Base-by-base conservation (phyloP, 1,140 invertebrate genomes). In the Pogonognathellus flavescens region DNA sequence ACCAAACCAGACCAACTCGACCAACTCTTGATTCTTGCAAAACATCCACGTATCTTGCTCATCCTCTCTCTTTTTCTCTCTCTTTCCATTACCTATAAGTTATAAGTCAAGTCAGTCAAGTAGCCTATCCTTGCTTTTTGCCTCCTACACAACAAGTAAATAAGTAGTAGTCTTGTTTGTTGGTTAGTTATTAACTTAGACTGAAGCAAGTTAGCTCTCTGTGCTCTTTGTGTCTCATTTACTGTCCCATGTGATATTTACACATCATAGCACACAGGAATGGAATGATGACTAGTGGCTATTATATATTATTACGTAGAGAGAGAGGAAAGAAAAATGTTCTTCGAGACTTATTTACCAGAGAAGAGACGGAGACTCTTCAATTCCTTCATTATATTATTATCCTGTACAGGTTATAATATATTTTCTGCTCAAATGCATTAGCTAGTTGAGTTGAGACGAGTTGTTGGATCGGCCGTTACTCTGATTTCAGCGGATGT, bases 401-500 rank as follows among this genome's bases (percentile, higher is more conserved):
- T 8, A 25, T 41, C 16, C 0, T 16, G 16, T 50, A 50, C 31
- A 76, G 22, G 22, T 25, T 22, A 66, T 59, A 59, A 25, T 66
- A 25, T 20, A 66, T 66, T 66, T 66, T 20, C 22, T 66, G 62
- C 25, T 66, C 20, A 66, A 25, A 66, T 66, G 62, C 31, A 41
- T 25, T 66, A 66, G 62, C 22, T 66, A 66, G 62, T 41, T 25
- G 62, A 66, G 62, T 66, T 80, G 62, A 66, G 62, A 66, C 62
- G 55, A 59, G 14, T 52, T 10, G 80, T 53, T 82, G 57, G 59
- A 82, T 82, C 81, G 81, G 81, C 81, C 81, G 81, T 82, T 82
- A 82, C 81, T 82, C 81, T 82, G 81, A 82, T 82, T 82, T 82
- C 81, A 62, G 55, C 81, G 81, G 81, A 82, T 60, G 81, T 82